Percentiles rank a stretch among this genome's conserved stretches.
phyloP scores from a whole-genome alignment of 2,888 invertebrate genomes.

The Lamellibrachia columna region DNA sequence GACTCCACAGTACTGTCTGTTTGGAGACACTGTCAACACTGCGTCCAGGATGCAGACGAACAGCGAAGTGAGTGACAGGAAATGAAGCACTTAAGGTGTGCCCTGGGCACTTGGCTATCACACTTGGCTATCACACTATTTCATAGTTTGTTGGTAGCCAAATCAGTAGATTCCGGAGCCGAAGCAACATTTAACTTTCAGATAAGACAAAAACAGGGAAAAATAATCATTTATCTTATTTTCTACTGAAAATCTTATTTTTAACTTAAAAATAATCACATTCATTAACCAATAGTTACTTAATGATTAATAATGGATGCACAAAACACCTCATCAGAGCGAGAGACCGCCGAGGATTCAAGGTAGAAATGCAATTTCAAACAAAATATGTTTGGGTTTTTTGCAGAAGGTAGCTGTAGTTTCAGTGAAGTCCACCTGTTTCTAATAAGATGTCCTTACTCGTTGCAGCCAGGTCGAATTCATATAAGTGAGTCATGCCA shows the following conservation, averaged over 20 bases:
- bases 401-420: background rate
- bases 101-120: background rate
- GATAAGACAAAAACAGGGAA: background rate
- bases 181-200: background rate
- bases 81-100: background rate
- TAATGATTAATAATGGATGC: too few relatives aligned
- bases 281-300: background rate
- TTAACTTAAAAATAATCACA: background rate
- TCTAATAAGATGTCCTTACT: conserved; percentile 34
- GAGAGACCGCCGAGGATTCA: too few relatives aligned
- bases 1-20: conserved; percentile 86
- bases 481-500: conserved; percentile 82
- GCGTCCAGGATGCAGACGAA: conserved; percentile 88
- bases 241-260: background rate
- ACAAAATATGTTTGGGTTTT: too few relatives aligned
- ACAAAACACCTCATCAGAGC: too few relatives aligned
- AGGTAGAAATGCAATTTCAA: too few relatives aligned
- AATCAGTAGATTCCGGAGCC: background rate
- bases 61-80: conserved; percentile 68
- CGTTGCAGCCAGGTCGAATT: conserved; percentile 74
- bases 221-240: background rate
- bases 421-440: background rate
- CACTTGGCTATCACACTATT: background rate
- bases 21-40: conserved; percentile 86
- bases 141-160: background rate